Evolutionary conservation across 2,888 invertebrate species (phyloP).

Genomic region (Rutpela maculata): DNA sequence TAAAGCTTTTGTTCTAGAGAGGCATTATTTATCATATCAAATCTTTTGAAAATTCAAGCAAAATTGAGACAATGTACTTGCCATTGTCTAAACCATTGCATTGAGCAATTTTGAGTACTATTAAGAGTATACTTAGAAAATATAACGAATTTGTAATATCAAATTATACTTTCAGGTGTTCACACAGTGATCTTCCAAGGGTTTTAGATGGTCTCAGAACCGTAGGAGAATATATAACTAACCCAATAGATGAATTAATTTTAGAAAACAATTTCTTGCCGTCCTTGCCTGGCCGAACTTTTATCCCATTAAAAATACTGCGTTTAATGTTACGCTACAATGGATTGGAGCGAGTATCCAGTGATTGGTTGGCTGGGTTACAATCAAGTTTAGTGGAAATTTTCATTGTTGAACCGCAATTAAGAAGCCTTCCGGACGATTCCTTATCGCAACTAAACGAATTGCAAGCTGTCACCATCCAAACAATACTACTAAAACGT

Average conservation of each 20-base stretch:
- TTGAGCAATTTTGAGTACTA: too few species aligned
- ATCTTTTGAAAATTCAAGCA: too few species aligned
- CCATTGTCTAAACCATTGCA: too few species aligned
- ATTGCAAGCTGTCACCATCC: slow-evolving; percentile 89
- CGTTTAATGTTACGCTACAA: slow-evolving; percentile 90
- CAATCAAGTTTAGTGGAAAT: slow-evolving; percentile 87
- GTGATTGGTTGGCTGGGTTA: slow-evolving; percentile 87
- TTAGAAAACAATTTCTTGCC: slow-evolving; percentile 92
- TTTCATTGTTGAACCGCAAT: slow-evolving; percentile 88
- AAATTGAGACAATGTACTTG: too few species aligned
- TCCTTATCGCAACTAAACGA: slow-evolving; percentile 84
- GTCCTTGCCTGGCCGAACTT: slow-evolving; percentile 88
- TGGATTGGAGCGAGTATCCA: slow-evolving; percentile 86
- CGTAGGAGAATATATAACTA: slow-evolving; percentile 80
- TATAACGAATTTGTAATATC: background rate
- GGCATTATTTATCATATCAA: too few species aligned
- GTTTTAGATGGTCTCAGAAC: slow-evolving; percentile 85
- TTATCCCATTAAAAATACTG: slow-evolving; percentile 84
- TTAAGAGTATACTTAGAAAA: too few species aligned
- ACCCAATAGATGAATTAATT: slow-evolving; percentile 89
- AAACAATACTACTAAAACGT: slow-evolving; percentile 85
- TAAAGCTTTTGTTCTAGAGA: too few species aligned
- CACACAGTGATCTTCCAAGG: slow-evolving; percentile 90
- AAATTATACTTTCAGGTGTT: slow-evolving; percentile 81
- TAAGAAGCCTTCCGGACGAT: slow-evolving; percentile 87